Conservation (phyloP, 2,797 vertebrate species). For the Anguilla pacifica region DNA sequence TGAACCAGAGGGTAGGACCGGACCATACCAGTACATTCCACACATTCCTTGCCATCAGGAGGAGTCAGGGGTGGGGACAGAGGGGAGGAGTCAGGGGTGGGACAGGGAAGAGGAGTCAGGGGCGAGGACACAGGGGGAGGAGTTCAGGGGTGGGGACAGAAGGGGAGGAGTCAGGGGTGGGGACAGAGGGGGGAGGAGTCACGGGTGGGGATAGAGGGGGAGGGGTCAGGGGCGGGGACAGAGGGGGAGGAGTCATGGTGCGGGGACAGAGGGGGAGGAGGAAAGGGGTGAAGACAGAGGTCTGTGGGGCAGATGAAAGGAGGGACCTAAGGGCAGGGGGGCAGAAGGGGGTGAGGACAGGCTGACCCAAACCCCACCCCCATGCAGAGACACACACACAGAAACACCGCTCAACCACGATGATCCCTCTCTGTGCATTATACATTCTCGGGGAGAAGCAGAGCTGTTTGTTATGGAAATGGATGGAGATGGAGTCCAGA, state of each 20-base stretch:
- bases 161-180: background rate
- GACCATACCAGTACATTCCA: conserved; percentile 14
- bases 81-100: background rate
- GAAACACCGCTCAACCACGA: background rate
- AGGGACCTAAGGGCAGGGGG: background rate
- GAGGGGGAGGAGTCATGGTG: background rate
- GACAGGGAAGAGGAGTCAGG: too few species aligned
- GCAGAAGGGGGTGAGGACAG: background rate
- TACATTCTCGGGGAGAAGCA: conserved; percentile 35
- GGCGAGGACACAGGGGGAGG: too few species aligned
- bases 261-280: background rate
- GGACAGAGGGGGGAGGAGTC: too few species aligned
- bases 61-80: background rate
- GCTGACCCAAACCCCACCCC: background rate
- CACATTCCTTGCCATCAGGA: too few species aligned
- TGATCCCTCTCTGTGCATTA: conserved; percentile 23
- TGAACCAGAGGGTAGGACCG: conserved; percentile 29
- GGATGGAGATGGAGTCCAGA: conserved; percentile 53
- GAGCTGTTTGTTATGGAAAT: conserved; percentile 36
- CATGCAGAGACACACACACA: background rate
- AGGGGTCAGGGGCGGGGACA: background rate
- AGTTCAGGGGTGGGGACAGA: too few species aligned
- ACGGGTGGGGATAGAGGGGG: background rate
- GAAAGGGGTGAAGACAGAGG: background rate
- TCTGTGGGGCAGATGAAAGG: background rate